Percentiles rank a stretch among this genome's conserved stretches.
Evolutionary conservation across 2,113 vertebrate species (phyloP).

Genomic region (Astur gentilis): DNA sequence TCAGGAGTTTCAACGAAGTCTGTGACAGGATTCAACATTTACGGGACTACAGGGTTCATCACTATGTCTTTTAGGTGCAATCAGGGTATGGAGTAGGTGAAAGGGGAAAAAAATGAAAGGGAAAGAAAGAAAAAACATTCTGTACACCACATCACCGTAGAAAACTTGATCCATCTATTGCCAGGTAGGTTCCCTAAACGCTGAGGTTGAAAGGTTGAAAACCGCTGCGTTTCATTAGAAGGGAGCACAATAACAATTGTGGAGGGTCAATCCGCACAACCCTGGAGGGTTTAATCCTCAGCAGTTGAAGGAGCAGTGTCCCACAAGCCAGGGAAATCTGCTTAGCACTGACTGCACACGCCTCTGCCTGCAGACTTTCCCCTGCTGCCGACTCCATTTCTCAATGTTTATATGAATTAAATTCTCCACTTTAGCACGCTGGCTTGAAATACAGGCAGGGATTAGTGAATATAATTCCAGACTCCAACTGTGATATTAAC

Average conservation of each 20-base stretch:
- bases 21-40: not conserved
- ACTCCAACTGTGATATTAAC: not conserved
- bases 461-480: not conserved
- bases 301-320: not conserved
- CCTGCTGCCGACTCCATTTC: not conserved
- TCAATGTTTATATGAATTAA: not conserved
- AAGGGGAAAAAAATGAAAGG: not conserved
- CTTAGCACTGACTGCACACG: not conserved
- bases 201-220: not conserved
- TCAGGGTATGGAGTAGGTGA: not conserved
- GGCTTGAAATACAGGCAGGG: not conserved
- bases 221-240: rapidly evolving
- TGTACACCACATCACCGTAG: not conserved
- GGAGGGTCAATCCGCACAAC: rapidly evolving
- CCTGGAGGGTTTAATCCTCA: not conserved
- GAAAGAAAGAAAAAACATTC: not conserved
- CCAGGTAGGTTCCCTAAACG: not conserved
- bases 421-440: not conserved
- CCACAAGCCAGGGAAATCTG: not conserved
- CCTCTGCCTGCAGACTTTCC: not conserved
- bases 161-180: not conserved
- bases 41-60: not conserved
- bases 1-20: not conserved
- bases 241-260: not conserved
- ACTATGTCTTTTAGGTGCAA: not conserved